Base-by-base conservation (phyloP, 2,888 invertebrate genomes). In the Poecilobothrus nobilitatus region DNA sequence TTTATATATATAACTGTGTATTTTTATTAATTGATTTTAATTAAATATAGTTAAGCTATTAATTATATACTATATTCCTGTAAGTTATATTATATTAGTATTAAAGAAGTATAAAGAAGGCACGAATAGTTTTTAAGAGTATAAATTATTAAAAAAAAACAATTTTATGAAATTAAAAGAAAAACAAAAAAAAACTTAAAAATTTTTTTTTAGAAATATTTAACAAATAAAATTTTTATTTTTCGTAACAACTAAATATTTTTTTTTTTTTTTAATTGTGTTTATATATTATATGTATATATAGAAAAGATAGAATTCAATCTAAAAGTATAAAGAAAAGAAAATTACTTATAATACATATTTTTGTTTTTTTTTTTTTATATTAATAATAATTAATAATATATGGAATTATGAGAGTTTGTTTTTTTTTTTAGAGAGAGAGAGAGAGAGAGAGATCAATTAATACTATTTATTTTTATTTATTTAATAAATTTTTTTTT, bases 91-190 rank as follows among this genome's bases (percentile, higher is more conserved):
- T 37, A 37, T 37, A 37, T 8, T 53, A 53, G 41, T 53, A 53
- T 53, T 53, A 53, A 53, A 18, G 53, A n/a, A 53, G n/a, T 53
- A 53, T 53, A 53, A 27, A 53, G 53, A 53, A 53, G 53, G 53
- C 53, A 53, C 53, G 53, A 53, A 6, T 53, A 53, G 53, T 53
- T 53, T 53, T 53, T 41, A 41, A 41, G 7, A 12, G 2, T 12
- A 15, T 15, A 18, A 53, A 53, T 53, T 53, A 53, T n/a, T 44
- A 44, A 44, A 44, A 10, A 6, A 15, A 44, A 10, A 15, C 7
- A 53, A 53, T 2, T 18, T 27, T 27, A 27, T 27, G 18, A 53
- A 53, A 53, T 37, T 37, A 37, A 37, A 37, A 10, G 2, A 10
- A 8, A 12, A 34, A 7, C 8, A 37, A 37, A 37, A 7, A 37